These are phyloP conservation scores for Lepeophtheirus salmonis DNA, from an alignment of 1,140 invertebrate genomes.

Conservation along the genomic window DNA sequence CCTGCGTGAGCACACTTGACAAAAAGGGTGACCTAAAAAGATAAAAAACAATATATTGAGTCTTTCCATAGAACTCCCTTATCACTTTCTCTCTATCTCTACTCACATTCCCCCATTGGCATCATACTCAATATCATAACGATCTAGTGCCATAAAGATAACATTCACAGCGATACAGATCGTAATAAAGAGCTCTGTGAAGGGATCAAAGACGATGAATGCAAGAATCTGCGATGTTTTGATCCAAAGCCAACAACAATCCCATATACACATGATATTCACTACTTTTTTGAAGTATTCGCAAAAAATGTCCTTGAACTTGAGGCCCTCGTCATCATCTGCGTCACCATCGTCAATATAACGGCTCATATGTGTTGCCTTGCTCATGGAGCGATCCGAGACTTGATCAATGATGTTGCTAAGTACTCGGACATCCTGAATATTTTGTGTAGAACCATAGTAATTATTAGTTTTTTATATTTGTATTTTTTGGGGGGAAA, in stretches of 20 bases:
- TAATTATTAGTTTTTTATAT: too few relatives aligned
- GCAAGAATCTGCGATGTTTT: slow-evolving; percentile 56
- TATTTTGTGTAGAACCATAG: slow-evolving; percentile 24
- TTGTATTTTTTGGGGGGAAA: too few relatives aligned
- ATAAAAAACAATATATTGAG: slow-evolving; percentile 5
- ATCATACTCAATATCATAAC: slow-evolving; percentile 18
- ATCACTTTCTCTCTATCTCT: neutral
- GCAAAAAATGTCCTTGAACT: slow-evolving; percentile 15
- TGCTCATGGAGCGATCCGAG: slow-evolving; percentile 4
- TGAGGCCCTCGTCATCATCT: slow-evolving; percentile 17
- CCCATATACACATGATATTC: slow-evolving; percentile 88
- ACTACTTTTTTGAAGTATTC: slow-evolving; percentile 3
- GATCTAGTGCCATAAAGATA: slow-evolving; percentile 15
- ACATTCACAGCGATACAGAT: slow-evolving; percentile 31
- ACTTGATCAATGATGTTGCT: slow-evolving; percentile 91
- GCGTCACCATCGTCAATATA: neutral
- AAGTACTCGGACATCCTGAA: slow-evolving; percentile 84
- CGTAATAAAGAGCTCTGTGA: slow-evolving; percentile 31
- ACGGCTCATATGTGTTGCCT: slow-evolving; percentile 4
- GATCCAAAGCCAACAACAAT: slow-evolving; percentile 79
- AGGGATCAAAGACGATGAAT: slow-evolving; percentile 30
- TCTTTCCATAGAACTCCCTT: neutral
- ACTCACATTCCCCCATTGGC: slow-evolving; percentile 13
- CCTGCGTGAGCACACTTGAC: slow-evolving; percentile 7
- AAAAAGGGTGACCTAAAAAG: slow-evolving; percentile 17